phyloP scores from a whole-genome alignment of 2,888 invertebrate species.

The Busseola fusca region DNA sequence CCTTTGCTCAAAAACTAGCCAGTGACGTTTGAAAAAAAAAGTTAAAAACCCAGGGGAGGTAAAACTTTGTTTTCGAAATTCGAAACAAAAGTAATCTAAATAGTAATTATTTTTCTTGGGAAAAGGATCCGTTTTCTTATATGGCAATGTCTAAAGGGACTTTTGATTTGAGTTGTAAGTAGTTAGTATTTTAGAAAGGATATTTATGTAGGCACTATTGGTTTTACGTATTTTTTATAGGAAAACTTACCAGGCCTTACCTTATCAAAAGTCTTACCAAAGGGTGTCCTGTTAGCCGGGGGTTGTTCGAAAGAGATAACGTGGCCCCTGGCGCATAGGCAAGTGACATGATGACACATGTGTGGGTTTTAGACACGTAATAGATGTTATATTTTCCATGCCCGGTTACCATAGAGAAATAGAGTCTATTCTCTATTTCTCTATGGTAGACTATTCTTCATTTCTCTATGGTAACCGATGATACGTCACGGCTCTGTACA shows the following conservation, averaged over 20 bases:
- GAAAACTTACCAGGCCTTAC: not conserved
- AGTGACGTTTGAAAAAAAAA: not conserved
- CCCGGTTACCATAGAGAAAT: too few species aligned
- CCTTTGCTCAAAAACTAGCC: not conserved
- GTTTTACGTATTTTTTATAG: not conserved
- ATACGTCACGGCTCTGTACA: conserved; percentile 10
- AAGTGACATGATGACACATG: too few species aligned
- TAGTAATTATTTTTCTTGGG: not conserved
- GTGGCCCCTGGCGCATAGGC: too few species aligned
- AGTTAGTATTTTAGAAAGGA: not conserved
- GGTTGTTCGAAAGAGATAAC: too few species aligned
- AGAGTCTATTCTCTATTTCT: conserved; percentile 9
- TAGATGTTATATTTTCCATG: not conserved
- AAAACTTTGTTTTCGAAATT: conserved; percentile 3
- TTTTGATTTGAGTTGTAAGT: not conserved
- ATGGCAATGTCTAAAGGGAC: not conserved
- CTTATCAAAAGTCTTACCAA: not conserved
- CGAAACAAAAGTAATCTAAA: conserved; percentile 15
- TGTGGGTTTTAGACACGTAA: not conserved
- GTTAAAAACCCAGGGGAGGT: conserved; percentile 14
- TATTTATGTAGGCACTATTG: too few species aligned
- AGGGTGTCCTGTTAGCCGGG: not conserved
- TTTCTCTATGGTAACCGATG: conserved; percentile 20
- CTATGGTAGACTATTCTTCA: conserved; percentile 20
- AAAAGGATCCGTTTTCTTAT: not conserved